phyloP scores from a whole-genome alignment of 92 coral and sea anemone genomes.

The Parazoanthus swiftii region DNA sequence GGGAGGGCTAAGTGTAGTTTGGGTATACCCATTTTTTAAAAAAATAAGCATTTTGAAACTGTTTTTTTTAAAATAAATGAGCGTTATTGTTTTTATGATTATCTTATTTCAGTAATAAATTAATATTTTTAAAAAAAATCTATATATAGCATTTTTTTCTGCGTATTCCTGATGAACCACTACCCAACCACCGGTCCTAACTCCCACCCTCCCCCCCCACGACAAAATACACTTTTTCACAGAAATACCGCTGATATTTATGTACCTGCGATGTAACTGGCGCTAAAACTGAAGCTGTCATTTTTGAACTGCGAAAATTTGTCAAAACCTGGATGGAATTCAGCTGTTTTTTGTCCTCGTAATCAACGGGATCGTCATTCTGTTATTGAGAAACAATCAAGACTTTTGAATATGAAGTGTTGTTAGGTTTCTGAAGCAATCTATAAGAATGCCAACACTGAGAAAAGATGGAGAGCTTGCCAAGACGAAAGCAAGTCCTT shows the following conservation, averaged over 20 bases:
- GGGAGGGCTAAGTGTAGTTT: neutral
- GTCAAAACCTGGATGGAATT: neutral
- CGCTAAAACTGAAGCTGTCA: constrained; percentile 45
- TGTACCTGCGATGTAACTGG: constrained; percentile 37
- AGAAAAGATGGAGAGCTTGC: constrained; percentile 26
- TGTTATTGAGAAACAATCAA: neutral
- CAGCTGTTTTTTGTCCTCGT: neutral
- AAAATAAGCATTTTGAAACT: neutral
- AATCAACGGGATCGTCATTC: neutral
- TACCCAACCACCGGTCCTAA: neutral
- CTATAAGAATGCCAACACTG: constrained; percentile 23
- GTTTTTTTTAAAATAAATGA: neutral
- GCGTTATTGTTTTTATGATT: neutral
- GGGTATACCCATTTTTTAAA: neutral
- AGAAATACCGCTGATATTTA: constrained; percentile 12
- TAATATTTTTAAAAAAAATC: too few relatives aligned
- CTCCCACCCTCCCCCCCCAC: neutral
- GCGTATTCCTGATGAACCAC: neutral
- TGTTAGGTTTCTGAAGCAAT: neutral
- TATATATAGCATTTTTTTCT: too few relatives aligned
- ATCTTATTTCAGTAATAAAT: too few relatives aligned
- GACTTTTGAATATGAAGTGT: neutral
- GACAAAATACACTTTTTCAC: neutral
- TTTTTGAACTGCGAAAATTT: neutral
- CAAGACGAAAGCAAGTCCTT: neutral